Evolutionary conservation across 2,797 vertebrate species (phyloP).

Genomic region (Amniataba percoides): DNA sequence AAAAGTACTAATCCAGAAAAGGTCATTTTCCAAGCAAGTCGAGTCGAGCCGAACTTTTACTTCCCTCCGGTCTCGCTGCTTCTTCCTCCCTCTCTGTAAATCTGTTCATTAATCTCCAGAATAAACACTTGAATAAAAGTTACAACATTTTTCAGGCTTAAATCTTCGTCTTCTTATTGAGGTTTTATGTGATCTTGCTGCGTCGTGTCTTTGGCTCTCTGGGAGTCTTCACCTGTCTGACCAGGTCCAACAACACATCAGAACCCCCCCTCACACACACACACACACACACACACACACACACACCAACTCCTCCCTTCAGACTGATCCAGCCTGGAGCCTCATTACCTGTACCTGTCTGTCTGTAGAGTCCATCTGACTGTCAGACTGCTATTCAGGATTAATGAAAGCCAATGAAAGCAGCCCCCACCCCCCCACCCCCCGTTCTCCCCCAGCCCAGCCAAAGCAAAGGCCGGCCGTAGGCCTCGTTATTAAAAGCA

Average conservation of each 20-base stretch:
- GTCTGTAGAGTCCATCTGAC: constrained; percentile 41
- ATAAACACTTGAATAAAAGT: neutral
- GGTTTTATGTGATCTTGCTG: neutral
- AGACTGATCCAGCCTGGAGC: constrained; percentile 35
- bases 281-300: too few species aligned
- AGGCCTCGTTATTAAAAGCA: constrained; percentile 92
- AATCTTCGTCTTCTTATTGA: neutral
- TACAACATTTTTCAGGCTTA: neutral
- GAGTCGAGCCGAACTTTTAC: too few species aligned
- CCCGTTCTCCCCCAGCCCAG: constrained; percentile 76
- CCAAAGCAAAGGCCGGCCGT: constrained; percentile 88
- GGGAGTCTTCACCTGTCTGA: constrained; percentile 15
- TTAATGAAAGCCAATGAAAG: constrained; percentile 91
- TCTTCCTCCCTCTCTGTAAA: neutral
- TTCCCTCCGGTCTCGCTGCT: too few species aligned
- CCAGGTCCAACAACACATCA: neutral
- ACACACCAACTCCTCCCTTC: neutral
- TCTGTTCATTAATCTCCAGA: neutral
- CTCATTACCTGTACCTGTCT: constrained; percentile 60
- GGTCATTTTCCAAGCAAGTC: too few species aligned
- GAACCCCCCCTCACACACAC: neutral
- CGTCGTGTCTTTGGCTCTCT: neutral
- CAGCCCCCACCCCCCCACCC: constrained; percentile 84
- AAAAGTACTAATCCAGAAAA: too few species aligned
- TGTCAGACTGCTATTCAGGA: constrained; percentile 83